Evolutionary conservation across 2,888 invertebrate genomes (phyloP), one percentile per base, ranked within the genome.

Genomic region (Polydrusus tereticollis): DNA sequence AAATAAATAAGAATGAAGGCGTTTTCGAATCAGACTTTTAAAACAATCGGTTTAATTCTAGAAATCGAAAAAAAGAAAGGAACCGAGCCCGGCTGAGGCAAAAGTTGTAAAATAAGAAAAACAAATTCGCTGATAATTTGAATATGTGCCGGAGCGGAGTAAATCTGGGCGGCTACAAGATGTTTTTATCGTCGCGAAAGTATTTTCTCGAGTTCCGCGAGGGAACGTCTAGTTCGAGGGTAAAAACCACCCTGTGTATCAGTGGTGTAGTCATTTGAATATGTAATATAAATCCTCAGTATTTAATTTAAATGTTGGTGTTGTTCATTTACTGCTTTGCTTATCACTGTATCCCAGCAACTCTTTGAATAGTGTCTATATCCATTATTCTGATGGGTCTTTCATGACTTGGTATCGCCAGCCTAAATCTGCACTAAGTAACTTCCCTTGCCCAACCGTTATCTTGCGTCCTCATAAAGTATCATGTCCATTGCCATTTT

Each of bases 91-190:
- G 60, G 62, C n/a, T n/a, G n/a, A 59, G 20, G 69, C 63, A 52
- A 57, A 82, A 83, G 80, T 82, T 82, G 78, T 79, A 79, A 82
- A 84, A 84, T 83, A 84, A 85, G 85, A 84, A 85, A 86, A 86
- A 86, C 86, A 86, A 86, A 86, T 86, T 86, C 82, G 84, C 83
- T 86, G 86, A 86, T 86, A 86, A 86, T 86, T 86, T 86, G 86
- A 86, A 86, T 86, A 86, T 86, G 86, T 86, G 86, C 83, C 83
- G 82, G 84, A 81, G 84, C 70, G 85, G 83, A 86, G 85, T 86
- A 86, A 86, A 85, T 86, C 85, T 86, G 83, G 82, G 84, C 83
- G 82, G 84, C 83, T 85, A 86, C 86, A 86, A 86, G 86, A 86
- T 86, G 86, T 86, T 86, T 86, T 86, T 86, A 85, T 86, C 85